Conservation (phyloP, 2,113 vertebrate genomes). For the Setophaga coronata region DNA sequence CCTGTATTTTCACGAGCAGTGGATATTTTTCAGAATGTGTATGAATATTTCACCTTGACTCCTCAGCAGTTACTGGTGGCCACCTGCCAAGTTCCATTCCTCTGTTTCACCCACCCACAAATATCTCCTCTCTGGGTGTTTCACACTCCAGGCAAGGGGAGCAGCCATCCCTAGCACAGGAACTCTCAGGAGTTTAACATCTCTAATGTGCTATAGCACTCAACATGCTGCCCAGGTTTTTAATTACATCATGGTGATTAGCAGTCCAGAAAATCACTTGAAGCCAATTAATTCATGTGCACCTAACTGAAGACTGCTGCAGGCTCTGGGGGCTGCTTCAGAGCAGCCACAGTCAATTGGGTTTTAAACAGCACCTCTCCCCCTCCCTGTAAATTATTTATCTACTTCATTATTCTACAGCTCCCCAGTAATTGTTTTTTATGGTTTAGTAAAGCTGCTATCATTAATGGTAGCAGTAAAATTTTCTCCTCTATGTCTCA, state of each 20-base stretch:
- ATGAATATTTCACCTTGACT: not conserved
- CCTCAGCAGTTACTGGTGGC: not conserved
- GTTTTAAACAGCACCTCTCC: not conserved
- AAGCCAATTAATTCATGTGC: not conserved
- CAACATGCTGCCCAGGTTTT: not conserved
- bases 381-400: not conserved
- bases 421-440: not conserved
- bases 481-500: not conserved
- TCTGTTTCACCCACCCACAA: not conserved
- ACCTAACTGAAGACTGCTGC: not conserved
- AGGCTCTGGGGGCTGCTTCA: not conserved
- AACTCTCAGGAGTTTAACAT: not conserved
- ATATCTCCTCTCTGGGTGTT: not conserved
- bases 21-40: not conserved
- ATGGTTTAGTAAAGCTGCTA: not conserved
- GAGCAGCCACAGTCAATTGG: not conserved
- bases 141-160: not conserved
- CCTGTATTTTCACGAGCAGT: not conserved
- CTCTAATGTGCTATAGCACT: not conserved
- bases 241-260: not conserved
- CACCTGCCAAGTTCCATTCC: not conserved
- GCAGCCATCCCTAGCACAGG: not conserved
- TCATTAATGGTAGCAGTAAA: not conserved
- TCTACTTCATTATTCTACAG: not conserved
- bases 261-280: slow-evolving; percentile 23